phyloP scores from a whole-genome alignment of 2,797 vertebrate species.

The Sebastes variabilis region DNA sequence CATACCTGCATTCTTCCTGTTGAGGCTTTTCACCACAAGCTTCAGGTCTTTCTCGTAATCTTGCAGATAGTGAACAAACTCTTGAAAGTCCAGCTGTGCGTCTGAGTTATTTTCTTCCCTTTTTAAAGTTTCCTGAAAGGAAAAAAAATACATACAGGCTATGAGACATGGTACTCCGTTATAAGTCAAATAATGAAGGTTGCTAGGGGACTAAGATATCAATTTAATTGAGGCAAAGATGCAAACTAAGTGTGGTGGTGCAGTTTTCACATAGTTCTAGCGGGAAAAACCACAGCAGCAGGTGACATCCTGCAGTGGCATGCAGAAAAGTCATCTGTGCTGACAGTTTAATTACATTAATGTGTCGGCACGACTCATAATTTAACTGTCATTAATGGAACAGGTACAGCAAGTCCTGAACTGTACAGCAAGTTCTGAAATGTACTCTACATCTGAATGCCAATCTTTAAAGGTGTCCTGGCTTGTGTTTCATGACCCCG shows the following conservation, averaged over 20 bases:
- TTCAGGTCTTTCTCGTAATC: slow-evolving; percentile 96
- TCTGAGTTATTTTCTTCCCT: slow-evolving; percentile 84
- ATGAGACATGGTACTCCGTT: neutral
- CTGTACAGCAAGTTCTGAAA: slow-evolving; percentile 9
- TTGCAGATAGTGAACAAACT: slow-evolving; percentile 96
- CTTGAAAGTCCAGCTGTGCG: slow-evolving; percentile 94
- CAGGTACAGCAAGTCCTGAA: neutral
- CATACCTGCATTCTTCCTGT: slow-evolving; percentile 91
- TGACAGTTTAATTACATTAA: neutral
- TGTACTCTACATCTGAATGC: neutral
- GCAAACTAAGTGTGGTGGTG: neutral
- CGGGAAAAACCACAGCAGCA: neutral
- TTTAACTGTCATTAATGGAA: neutral
- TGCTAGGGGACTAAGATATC: too few relatives aligned
- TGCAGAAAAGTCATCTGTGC: neutral
- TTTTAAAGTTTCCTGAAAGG: slow-evolving; percentile 88
- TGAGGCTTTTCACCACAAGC: slow-evolving; percentile 91
- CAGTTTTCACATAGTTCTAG: neutral
- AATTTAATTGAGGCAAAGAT: neutral
- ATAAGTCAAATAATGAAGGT: too few relatives aligned
- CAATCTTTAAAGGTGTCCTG: neutral
- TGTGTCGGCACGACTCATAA: neutral
- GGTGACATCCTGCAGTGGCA: neutral
- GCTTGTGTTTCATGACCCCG: slow-evolving; percentile 7
- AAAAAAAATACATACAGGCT: accelerated